A percentile compares a stretch with the other conserved stretches of the same genome.
Evolutionary conservation across 2,888 invertebrate species (phyloP).

Genomic region (Aleiodes testaceus): DNA sequence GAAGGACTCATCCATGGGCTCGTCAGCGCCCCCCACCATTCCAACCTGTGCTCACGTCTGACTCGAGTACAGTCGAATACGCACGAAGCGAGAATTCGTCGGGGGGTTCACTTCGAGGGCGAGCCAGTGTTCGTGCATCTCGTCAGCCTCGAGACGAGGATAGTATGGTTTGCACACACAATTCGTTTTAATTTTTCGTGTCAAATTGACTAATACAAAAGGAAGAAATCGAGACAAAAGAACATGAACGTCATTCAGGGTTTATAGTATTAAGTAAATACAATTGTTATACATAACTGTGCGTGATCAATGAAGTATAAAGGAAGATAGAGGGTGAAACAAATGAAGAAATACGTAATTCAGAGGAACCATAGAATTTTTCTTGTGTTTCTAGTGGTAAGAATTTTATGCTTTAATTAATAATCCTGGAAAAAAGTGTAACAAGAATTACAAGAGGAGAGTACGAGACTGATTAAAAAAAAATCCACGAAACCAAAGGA

Average conservation of each 20-base stretch:
- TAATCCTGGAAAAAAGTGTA: background rate
- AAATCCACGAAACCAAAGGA: background rate
- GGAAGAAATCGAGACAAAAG: background rate
- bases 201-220: slow-evolving; percentile 15
- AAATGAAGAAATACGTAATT: background rate
- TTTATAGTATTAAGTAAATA: slow-evolving; percentile 2
- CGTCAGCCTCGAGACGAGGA: slow-evolving; percentile 40
- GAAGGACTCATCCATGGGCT: slow-evolving; percentile 40
- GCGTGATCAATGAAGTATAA: background rate
- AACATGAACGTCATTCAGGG: background rate
- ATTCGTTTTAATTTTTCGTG: slow-evolving; percentile 12
- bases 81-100: slow-evolving; percentile 42
- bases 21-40: slow-evolving; percentile 59
- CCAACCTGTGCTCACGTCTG: slow-evolving; percentile 70
- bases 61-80: slow-evolving; percentile 52
- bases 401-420: background rate
- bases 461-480: slow-evolving; percentile 7
- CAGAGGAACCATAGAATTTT: background rate
- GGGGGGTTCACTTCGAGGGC: slow-evolving; percentile 62
- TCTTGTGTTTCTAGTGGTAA: slow-evolving; percentile 16
- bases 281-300: slow-evolving; percentile 5
- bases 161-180: slow-evolving; percentile 37
- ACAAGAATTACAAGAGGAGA: background rate
- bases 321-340: background rate
- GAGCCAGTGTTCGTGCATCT: slow-evolving; percentile 52